Conservation (phyloP, 2,888 invertebrate species). For the Eudemis profundana region DNA sequence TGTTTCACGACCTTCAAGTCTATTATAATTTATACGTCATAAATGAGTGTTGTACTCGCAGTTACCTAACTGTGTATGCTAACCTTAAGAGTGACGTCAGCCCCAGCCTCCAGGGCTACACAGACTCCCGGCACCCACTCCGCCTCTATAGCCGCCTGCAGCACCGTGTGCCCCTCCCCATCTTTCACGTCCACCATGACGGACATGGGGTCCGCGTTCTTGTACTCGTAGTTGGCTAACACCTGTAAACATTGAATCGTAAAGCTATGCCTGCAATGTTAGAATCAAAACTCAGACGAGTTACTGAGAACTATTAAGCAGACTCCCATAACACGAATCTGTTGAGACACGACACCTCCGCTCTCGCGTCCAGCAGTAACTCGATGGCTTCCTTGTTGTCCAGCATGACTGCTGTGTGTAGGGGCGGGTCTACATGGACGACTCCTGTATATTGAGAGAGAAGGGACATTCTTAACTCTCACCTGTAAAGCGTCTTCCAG, state of each 20-base stretch:
- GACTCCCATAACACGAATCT: slow-evolving; percentile 36
- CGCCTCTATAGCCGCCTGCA: slow-evolving; percentile 80
- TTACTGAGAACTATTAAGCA: neutral
- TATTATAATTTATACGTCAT: no score
- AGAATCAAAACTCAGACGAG: no score
- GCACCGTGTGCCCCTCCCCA: slow-evolving; percentile 78
- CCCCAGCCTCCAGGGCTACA: slow-evolving; percentile 81
- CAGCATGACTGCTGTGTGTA: slow-evolving; percentile 82
- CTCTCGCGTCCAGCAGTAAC: slow-evolving; percentile 72
- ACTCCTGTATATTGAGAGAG: no score
- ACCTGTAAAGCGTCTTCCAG: slow-evolving; percentile 75
- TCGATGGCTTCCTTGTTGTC: slow-evolving; percentile 73
- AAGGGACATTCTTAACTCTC: slow-evolving; percentile 39
- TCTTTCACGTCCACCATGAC: slow-evolving; percentile 79
- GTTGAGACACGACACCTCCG: slow-evolving; percentile 71
- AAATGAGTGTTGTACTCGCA: no score
- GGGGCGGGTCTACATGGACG: slow-evolving; percentile 73
- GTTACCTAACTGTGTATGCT: no score
- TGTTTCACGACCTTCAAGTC: no score
- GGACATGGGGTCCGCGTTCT: slow-evolving; percentile 67
- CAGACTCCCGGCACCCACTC: slow-evolving; percentile 83
- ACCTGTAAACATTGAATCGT: no score
- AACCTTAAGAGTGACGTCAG: slow-evolving; percentile 79
- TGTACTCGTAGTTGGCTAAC: slow-evolving; percentile 69
- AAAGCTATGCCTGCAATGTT: no score